phyloP scores from a whole-genome alignment of 1,140 invertebrate genomes.

The Drosophila ercepeae region DNA sequence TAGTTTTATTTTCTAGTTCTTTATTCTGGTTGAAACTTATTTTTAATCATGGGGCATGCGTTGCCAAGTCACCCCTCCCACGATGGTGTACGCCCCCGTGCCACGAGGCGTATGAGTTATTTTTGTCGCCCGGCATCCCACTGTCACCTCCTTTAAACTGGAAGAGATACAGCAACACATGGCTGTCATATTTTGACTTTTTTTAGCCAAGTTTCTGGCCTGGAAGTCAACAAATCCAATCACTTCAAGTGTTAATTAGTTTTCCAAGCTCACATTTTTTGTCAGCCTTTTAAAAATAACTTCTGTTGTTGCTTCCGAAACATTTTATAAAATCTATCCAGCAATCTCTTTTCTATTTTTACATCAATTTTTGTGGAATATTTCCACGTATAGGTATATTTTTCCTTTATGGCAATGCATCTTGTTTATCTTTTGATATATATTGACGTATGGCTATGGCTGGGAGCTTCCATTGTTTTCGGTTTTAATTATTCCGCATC shows the following conservation, averaged over 20 bases:
- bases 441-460: slow-evolving; percentile 33
- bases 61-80: slow-evolving; percentile 41
- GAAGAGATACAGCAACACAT: slow-evolving; percentile 8
- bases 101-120: slow-evolving; percentile 32
- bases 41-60: slow-evolving; percentile 59
- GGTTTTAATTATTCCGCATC: slow-evolving; percentile 40
- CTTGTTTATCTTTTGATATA: slow-evolving; percentile 26
- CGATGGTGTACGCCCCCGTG: neutral
- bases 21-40: slow-evolving; percentile 59
- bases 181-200: slow-evolving; percentile 20
- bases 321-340: too few relatives aligned
- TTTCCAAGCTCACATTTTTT: neutral
- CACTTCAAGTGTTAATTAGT: neutral
- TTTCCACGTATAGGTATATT: slow-evolving; percentile 5
- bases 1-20: slow-evolving; percentile 20
- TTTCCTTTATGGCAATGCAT: slow-evolving; percentile 30
- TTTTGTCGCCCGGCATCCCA: slow-evolving; percentile 21
- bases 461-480: slow-evolving; percentile 25
- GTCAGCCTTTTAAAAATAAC: neutral
- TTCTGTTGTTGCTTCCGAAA: too few relatives aligned
- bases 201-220: neutral
- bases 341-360: slow-evolving; percentile 24
- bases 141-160: slow-evolving; percentile 6
- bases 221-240: slow-evolving; percentile 11
- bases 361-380: too few relatives aligned